Conservation (phyloP, 2,888 invertebrate species). For the Rhamnusium bicolor region DNA sequence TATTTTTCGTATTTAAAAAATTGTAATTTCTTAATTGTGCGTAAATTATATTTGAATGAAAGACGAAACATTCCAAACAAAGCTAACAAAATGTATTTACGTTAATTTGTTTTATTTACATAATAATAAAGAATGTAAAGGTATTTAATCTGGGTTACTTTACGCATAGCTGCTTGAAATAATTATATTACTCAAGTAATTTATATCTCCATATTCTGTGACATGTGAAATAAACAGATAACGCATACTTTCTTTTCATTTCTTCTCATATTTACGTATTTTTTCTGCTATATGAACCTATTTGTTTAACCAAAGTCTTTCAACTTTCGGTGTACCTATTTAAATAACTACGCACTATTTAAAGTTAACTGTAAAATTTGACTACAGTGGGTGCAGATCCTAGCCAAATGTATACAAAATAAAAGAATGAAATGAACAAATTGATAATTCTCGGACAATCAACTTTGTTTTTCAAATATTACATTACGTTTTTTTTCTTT, state of each 20-base stretch:
- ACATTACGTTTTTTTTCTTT: no score
- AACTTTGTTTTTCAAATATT: no score
- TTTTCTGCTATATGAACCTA: neutral
- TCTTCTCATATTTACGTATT: neutral
- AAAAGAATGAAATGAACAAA: no score
- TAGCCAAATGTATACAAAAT: no score
- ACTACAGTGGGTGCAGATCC: no score
- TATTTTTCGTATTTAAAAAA: no score
- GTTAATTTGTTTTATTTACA: neutral
- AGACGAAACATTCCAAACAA: neutral
- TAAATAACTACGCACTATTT: no score
- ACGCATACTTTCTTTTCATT: constrained; percentile 1
- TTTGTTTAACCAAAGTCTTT: neutral
- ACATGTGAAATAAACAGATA: constrained; percentile 7
- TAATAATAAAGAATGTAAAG: neutral
- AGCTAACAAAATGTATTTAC: no score
- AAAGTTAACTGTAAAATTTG: no score
- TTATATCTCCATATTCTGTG: neutral
- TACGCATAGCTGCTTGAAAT: neutral
- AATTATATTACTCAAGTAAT: neutral
- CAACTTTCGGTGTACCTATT: neutral
- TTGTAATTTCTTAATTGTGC: no score
- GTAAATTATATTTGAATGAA: no score
- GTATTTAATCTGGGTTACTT: constrained; percentile 5
- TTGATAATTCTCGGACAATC: no score